These are phyloP conservation scores for Falco naumanni DNA, from an alignment of 2,797 vertebrate genomes.

Conservation along the genomic window DNA sequence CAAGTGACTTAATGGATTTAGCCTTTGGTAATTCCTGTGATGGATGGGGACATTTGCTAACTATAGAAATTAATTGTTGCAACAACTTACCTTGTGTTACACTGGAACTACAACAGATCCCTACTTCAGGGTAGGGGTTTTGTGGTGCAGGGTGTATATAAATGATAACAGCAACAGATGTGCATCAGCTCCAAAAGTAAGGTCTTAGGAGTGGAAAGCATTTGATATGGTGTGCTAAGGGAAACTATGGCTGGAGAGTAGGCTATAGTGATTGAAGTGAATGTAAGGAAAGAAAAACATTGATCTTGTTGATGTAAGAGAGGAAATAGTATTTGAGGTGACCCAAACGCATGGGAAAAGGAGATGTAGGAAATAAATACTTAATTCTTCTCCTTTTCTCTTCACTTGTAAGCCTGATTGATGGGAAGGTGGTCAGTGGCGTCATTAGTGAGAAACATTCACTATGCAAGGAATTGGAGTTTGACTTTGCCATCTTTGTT, in stretches of 20 bases:
- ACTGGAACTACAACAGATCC: not conserved
- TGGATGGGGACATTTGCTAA: not conserved
- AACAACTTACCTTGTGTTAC: not conserved
- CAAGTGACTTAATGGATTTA: not conserved
- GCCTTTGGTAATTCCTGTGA: not conserved
- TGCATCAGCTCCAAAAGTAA: not conserved
- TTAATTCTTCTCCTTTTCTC: not conserved
- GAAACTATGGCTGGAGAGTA: not conserved
- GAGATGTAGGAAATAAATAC: not conserved
- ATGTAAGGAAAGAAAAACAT: not conserved
- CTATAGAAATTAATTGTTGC: not conserved
- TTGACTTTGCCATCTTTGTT: not conserved
- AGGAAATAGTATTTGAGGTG: not conserved
- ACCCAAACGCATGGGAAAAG: not conserved
- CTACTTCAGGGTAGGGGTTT: not conserved
- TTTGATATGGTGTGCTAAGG: not conserved
- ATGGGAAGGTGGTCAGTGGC: not conserved
- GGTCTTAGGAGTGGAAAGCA: not conserved
- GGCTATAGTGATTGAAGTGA: not conserved
- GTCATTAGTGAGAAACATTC: not conserved
- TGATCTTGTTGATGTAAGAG: not conserved
- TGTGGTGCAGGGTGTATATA: not conserved
- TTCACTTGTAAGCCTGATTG: not conserved
- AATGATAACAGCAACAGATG: not conserved
- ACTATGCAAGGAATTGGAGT: not conserved